Evolutionary conservation across 1,140 invertebrate genomes (phyloP), one percentile per base, ranked within the genome.

Genomic region (Drosophila watanabei): DNA sequence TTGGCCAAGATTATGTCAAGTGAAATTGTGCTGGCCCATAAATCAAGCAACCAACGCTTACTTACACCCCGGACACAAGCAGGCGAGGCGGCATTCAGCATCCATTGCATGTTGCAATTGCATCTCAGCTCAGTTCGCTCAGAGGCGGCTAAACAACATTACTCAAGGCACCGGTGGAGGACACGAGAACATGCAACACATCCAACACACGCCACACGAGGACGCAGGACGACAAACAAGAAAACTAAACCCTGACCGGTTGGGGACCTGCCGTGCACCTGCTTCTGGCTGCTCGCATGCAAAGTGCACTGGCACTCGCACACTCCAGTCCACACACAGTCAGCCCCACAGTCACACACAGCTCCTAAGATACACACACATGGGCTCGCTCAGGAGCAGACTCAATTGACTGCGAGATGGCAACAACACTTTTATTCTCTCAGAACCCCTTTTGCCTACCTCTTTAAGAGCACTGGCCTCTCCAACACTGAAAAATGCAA

Each of bases 341-440:
- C 70, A 37, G 11, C 30, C 43, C 13, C 57, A 39, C 18, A 24
- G 39, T 24, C 32, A 46, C 62, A 43, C 35, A 51, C 43, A 33
- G 9, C 28, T 10, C 37, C 28, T 0, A 24, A 35, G 24, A 24
- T 5, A 51, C 24, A n/a, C 51, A 72, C 37, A 37, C 16, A 48
- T 35, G 24, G 14, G 18, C 20, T 52, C n/a, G 32, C 39, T 56
- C 30, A 43, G 35, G 39, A 41, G 35, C 70, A 70, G 64, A 79
- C 75, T 78, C 75, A 79, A 79, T 78, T 79, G 75, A 79, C 54
- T 73, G 70, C 54, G 37, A 73, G 70, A 60, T 73, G 70, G 68
- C 68, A 73, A 73, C 68, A 73, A 71, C 66, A 58, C 60, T 73
- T 73, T 71, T 71, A 69, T 71, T 69, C 63, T 71, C 63, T 52